These are phyloP conservation scores for Drosophila neoperkinsi DNA, from an alignment of 2,888 invertebrate genomes.

Conservation along the genomic window DNA sequence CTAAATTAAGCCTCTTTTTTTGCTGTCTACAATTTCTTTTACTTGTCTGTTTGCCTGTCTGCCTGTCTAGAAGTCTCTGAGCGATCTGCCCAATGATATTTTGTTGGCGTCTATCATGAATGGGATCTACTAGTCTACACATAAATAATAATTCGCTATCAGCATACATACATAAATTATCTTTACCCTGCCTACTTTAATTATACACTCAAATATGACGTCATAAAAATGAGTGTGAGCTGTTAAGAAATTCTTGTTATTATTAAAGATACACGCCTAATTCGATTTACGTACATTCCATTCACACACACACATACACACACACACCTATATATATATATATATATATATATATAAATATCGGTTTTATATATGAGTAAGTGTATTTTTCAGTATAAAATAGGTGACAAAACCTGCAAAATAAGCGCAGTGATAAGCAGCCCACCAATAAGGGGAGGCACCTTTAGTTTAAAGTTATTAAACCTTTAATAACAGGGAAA, in stretches of 20 bases:
- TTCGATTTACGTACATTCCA: conserved; percentile 8
- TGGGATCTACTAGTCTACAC: conserved; percentile 1
- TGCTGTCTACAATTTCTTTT: background rate
- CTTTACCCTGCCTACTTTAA: conserved; percentile 36
- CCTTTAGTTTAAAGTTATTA: conserved; percentile 18
- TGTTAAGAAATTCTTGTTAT: conserved; percentile 27
- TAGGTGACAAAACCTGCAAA: conserved; percentile 34
- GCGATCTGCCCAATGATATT: background rate
- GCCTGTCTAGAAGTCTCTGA: background rate
- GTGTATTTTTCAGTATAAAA: conserved; percentile 25
- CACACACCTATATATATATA: background rate
- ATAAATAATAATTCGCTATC: conserved; percentile 17
- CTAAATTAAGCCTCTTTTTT: background rate
- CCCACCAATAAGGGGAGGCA: background rate
- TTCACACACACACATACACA: background rate
- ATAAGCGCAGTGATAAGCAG: conserved; percentile 41
- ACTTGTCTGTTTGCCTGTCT: background rate
- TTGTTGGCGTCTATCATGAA: conserved; percentile 24
- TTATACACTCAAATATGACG: conserved; percentile 45
- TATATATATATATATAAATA: background rate
- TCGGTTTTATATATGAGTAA: background rate
- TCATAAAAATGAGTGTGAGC: conserved; percentile 43
- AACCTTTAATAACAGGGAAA: conserved; percentile 5
- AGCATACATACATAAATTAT: conserved; percentile 38
- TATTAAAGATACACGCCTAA: conserved; percentile 12